Conservation (phyloP, 1,140 invertebrate genomes). For the Hetaerina americana region DNA sequence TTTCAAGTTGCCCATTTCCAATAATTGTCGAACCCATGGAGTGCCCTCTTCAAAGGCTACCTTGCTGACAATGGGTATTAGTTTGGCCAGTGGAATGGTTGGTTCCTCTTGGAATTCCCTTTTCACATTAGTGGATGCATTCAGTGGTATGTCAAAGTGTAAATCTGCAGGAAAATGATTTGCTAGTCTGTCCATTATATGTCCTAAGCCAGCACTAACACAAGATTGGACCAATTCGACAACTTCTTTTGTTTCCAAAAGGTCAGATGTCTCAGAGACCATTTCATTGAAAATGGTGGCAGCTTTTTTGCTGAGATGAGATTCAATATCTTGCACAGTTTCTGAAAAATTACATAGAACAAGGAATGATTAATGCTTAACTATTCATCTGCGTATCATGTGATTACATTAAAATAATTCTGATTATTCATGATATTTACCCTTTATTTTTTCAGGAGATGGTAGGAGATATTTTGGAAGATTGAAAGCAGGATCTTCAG, state of each 20-base stretch:
- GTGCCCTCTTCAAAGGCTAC: not conserved
- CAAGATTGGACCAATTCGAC: not conserved
- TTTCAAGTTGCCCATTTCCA: not conserved
- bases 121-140: not conserved
- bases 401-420: no score
- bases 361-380: no score
- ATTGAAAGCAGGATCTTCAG: not conserved
- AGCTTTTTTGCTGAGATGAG: not conserved
- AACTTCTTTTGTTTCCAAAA: not conserved
- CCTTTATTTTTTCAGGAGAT: not conserved
- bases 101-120: not conserved
- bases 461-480: not conserved
- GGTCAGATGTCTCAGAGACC: not conserved
- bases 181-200: not conserved
- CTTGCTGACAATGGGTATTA: not conserved
- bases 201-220: not conserved
- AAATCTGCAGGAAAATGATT: not conserved
- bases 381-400: no score
- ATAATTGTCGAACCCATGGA: not conserved
- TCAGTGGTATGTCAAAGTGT: no score
- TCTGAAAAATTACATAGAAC: no score
- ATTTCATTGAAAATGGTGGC: not conserved
- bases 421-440: no score
- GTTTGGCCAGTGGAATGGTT: not conserved
- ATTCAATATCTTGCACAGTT: no score